phyloP scores from a whole-genome alignment of 2,888 invertebrate species.

The Bellardia bayeri region DNA sequence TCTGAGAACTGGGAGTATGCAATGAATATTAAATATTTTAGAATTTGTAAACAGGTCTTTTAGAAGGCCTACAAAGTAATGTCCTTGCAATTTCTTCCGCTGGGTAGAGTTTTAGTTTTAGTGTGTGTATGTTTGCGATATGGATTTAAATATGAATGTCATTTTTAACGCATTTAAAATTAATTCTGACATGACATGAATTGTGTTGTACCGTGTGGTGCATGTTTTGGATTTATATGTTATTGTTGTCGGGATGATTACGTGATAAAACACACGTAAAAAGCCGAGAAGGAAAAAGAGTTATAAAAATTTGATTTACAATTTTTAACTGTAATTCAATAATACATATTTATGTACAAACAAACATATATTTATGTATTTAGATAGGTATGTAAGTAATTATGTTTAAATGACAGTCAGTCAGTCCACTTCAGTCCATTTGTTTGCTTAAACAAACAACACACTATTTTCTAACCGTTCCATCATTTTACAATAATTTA shows the following conservation, averaged over 20 bases:
- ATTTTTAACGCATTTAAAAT: slow-evolving; percentile 43
- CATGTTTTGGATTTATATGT: slow-evolving; percentile 34
- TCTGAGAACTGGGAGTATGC: too few relatives aligned
- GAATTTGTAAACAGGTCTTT: too few relatives aligned
- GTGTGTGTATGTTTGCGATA: slow-evolving; percentile 12
- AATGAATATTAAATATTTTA: too few relatives aligned
- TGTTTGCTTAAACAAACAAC: slow-evolving; percentile 23
- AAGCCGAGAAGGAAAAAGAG: slow-evolving; percentile 28
- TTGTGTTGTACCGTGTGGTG: slow-evolving; percentile 17
- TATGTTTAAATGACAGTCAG: neutral
- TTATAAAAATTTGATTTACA: neutral
- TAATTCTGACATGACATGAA: slow-evolving; percentile 41
- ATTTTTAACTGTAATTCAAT: slow-evolving; percentile 38
- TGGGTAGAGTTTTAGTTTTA: neutral
- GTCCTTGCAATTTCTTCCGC: too few relatives aligned
- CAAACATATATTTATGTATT: too few relatives aligned
- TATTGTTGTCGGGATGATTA: slow-evolving; percentile 56
- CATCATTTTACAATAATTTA: slow-evolving; percentile 35
- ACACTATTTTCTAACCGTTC: slow-evolving; percentile 56
- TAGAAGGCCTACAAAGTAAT: too few relatives aligned
- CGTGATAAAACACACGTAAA: slow-evolving; percentile 68
- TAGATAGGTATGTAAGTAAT: neutral
- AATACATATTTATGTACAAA: neutral
- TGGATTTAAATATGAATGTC: slow-evolving; percentile 43
- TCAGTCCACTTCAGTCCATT: neutral